These are phyloP conservation scores for Pseudomugil gertrudae DNA, from an alignment of 2,797 vertebrate genomes.

Conservation along the genomic window DNA sequence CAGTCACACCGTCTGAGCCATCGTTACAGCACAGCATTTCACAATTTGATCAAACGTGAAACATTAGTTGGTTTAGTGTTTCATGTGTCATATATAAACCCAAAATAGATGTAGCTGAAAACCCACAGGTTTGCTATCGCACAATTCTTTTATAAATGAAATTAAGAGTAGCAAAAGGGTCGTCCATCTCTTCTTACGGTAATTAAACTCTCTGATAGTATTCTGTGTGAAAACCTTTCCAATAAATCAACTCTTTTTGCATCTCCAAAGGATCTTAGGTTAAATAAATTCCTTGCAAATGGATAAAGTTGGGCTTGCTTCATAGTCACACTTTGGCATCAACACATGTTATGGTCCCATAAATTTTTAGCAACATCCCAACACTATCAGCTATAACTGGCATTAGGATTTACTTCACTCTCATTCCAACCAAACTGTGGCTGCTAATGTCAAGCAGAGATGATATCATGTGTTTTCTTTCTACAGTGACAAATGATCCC, in stretches of 20 bases:
- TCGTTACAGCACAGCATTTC: conserved; percentile 29
- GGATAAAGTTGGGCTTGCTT: conserved; percentile 20
- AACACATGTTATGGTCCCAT: conserved; percentile 18
- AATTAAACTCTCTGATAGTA: conserved; percentile 11
- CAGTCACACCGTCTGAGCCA: conserved; percentile 26
- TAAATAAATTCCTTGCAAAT: conserved; percentile 23
- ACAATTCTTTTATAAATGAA: conserved; percentile 4
- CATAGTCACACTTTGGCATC: conserved; percentile 6
- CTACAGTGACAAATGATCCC: not conserved
- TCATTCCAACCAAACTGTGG: conserved; percentile 14
- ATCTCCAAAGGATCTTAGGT: conserved; percentile 14
- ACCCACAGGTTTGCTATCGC: conserved; percentile 25
- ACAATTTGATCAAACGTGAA: conserved; percentile 29
- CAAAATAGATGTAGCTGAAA: conserved; percentile 27
- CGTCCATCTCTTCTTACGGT: conserved; percentile 1
- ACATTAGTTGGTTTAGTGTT: conserved; percentile 21
- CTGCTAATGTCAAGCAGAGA: conserved; percentile 21
- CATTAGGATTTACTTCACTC: conserved; percentile 18
- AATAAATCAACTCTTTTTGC: conserved; percentile 1
- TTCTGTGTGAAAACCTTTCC: conserved; percentile 34
- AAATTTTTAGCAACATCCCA: conserved; percentile 4
- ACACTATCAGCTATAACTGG: conserved; percentile 12
- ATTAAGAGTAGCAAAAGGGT: conserved; percentile 20
- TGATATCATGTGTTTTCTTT: conserved; percentile 20
- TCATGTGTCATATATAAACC: conserved; percentile 15